Percentiles rank a stretch among this genome's conserved stretches.
These are phyloP conservation scores for Drosophila rellima DNA, from an alignment of 2,888 invertebrate species.

Conservation along the genomic window DNA sequence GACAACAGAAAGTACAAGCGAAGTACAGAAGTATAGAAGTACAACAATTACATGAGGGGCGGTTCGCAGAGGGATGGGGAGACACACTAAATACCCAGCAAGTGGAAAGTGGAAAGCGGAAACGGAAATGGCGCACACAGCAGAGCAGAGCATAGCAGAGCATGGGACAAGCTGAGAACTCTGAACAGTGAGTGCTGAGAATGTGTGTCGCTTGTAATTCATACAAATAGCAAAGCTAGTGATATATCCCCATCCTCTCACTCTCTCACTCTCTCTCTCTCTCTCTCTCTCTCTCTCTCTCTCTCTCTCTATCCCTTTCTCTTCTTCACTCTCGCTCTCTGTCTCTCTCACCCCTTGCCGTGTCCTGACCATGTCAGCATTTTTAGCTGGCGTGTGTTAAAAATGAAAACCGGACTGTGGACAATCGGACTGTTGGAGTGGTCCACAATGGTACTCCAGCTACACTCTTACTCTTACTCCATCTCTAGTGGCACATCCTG, in stretches of 20 bases:
- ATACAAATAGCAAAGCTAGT: slow-evolving; percentile 60
- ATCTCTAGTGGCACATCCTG: slow-evolving; percentile 5
- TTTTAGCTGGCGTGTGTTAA: slow-evolving; percentile 68
- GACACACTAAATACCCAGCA: slow-evolving; percentile 77
- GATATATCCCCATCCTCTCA: slow-evolving; percentile 18
- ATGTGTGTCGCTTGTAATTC: slow-evolving; percentile 74
- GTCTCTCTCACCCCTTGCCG: neutral
- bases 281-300: neutral
- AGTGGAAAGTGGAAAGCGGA: slow-evolving; percentile 81
- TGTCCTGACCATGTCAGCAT: slow-evolving; percentile 72
- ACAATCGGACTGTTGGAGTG: slow-evolving; percentile 43
- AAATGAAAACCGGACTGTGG: slow-evolving; percentile 64
- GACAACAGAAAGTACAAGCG: slow-evolving; percentile 78
- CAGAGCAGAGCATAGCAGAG: slow-evolving; percentile 44
- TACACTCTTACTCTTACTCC: slow-evolving; percentile 4
- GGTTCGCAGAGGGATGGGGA: neutral
- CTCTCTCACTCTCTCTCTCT: neutral
- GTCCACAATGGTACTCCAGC: slow-evolving; percentile 17
- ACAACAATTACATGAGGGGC: slow-evolving; percentile 70
- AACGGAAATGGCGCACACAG: slow-evolving; percentile 79
- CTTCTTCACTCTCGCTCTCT: no score
- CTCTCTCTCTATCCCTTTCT: no score
- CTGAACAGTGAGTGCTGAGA: slow-evolving; percentile 46
- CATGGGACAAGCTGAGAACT: slow-evolving; percentile 20
- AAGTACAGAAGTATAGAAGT: slow-evolving; percentile 64